Percentiles rank a stretch among this genome's conserved stretches.
These are phyloP conservation scores for Lochmaea capreae DNA, from an alignment of 2,888 invertebrate species.

Conservation along the genomic window DNA sequence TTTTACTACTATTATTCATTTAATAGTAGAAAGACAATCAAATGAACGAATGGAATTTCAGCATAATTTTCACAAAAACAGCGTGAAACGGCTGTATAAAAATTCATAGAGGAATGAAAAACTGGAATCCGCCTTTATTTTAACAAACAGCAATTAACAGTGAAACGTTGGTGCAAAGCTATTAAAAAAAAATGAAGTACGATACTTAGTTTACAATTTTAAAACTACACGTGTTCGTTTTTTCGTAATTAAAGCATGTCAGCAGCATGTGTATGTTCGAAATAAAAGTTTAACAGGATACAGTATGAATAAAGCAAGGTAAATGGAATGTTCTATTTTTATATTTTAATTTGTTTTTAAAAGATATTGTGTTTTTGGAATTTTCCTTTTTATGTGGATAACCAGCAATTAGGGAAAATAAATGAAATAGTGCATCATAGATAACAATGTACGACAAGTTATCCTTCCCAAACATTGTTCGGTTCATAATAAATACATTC, in stretches of 20 bases:
- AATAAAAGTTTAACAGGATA: not conserved
- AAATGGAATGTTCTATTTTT: constrained; percentile 10
- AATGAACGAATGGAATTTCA: too few relatives aligned
- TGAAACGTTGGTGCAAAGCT: not conserved
- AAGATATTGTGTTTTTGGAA: too few relatives aligned
- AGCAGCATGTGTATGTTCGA: not conserved
- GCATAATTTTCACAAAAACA: not conserved
- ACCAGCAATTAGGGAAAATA: not conserved
- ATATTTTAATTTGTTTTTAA: not conserved
- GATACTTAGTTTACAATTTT: not conserved
- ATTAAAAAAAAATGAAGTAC: not conserved
- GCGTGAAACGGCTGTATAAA: not conserved
- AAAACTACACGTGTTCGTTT: not conserved
- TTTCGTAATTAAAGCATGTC: constrained; percentile 9
- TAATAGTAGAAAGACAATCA: too few relatives aligned
- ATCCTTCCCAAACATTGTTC: too few relatives aligned
- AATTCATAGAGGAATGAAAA: not conserved
- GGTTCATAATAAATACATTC: too few relatives aligned
- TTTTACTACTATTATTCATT: too few relatives aligned
- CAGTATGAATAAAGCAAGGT: not conserved
- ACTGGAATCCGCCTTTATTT: not conserved
- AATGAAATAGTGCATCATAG: not conserved
- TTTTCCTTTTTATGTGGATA: not conserved
- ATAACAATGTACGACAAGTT: not conserved
- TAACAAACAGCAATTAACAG: not conserved